A percentile compares a stretch with the other conserved stretches of the same genome.
phyloP scores from a whole-genome alignment of 2,797 vertebrate genomes.

The Lateolabrax maculatus region DNA sequence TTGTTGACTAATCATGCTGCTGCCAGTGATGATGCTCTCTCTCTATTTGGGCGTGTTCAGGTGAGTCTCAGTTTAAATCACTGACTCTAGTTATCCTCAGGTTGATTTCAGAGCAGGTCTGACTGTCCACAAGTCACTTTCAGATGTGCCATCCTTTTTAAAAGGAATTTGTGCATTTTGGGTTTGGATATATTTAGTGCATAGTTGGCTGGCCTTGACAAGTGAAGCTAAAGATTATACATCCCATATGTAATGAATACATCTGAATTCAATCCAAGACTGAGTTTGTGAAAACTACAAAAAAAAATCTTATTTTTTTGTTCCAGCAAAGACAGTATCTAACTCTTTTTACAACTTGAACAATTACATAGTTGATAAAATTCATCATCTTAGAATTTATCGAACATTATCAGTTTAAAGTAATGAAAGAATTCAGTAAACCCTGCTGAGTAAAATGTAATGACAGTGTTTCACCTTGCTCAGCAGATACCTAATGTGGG shows the following conservation, averaged over 20 bases:
- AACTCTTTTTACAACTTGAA: background rate
- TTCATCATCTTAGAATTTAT: background rate
- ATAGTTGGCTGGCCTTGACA: background rate
- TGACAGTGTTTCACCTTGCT: slow-evolving; percentile 3
- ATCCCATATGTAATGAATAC: background rate
- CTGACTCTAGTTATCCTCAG: too few relatives aligned
- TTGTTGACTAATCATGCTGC: background rate
- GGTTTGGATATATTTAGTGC: background rate
- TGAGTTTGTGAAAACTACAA: background rate
- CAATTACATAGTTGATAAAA: background rate
- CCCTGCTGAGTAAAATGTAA: slow-evolving; percentile 17
- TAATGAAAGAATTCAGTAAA: background rate
- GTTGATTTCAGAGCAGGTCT: background rate
- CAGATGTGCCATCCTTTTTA: background rate
- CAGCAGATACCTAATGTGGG: slow-evolving; percentile 16
- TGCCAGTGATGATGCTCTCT: background rate
- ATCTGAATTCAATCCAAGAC: background rate
- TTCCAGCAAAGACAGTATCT: background rate
- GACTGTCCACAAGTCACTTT: background rate
- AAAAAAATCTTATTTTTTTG: background rate
- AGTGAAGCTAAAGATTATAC: background rate
- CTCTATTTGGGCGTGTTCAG: background rate
- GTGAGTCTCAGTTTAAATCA: background rate
- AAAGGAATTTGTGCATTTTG: background rate
- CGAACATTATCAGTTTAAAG: background rate